A percentile compares a stretch with the other conserved stretches of the same genome.
These are phyloP conservation scores for Saxidomus purpurata DNA, from an alignment of 1,140 invertebrate genomes.

Conservation along the genomic window DNA sequence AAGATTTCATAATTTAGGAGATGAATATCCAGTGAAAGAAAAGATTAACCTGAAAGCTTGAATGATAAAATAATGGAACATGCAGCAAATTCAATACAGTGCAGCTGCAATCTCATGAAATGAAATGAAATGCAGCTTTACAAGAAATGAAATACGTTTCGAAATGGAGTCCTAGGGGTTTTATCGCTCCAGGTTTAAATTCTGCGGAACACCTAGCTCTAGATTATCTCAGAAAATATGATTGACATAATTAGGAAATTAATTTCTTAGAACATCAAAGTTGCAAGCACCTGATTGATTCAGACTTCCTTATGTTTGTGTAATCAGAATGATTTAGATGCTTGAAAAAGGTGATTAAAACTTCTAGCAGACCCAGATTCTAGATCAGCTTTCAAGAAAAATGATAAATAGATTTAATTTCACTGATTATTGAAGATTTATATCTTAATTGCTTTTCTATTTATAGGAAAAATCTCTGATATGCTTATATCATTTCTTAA, in stretches of 20 bases:
- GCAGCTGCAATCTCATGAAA: too few species aligned
- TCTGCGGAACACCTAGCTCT: background rate
- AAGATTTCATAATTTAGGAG: too few species aligned
- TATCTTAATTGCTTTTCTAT: conserved; percentile 42
- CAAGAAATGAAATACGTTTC: too few species aligned
- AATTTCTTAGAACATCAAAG: conserved; percentile 25
- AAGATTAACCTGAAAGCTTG: too few species aligned
- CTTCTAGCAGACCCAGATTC: background rate
- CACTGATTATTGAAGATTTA: conserved; percentile 50
- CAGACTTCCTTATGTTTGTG: conserved; percentile 35
- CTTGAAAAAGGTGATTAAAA: conserved; percentile 44
- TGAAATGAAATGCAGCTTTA: too few species aligned
- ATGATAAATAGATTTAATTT: conserved; percentile 50
- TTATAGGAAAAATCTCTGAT: background rate
- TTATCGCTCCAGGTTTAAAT: too few species aligned
- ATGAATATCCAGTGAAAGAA: too few species aligned
- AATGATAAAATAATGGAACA: too few species aligned
- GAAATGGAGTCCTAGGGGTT: too few species aligned
- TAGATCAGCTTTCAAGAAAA: conserved; percentile 5
- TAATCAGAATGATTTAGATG: conserved; percentile 56
- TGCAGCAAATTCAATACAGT: too few species aligned
- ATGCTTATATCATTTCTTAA: background rate
- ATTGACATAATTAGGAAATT: conserved; percentile 14
- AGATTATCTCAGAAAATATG: conserved; percentile 4
- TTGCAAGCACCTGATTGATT: conserved; percentile 26